Evolutionary conservation across 2,888 invertebrate genomes (phyloP).

Genomic region (Protophormia terraenovae): DNA sequence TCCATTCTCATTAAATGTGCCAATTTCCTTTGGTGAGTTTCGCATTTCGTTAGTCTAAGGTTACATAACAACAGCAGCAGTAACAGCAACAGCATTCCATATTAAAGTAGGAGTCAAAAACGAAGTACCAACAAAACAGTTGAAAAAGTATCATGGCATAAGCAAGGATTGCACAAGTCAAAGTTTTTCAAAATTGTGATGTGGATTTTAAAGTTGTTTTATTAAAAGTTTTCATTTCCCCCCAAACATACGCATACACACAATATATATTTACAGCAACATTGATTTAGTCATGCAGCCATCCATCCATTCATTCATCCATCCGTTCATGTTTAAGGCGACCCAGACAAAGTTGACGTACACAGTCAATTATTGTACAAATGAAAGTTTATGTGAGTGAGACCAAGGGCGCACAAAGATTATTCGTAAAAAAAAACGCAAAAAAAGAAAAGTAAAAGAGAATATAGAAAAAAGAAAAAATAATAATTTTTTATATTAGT

Average conservation of each 20-base stretch:
- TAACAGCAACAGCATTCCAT: not conserved
- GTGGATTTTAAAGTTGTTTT: slow-evolving; percentile 67
- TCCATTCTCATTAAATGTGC: slow-evolving; percentile 81
- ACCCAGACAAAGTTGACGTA: slow-evolving; percentile 63
- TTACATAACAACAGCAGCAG: slow-evolving; percentile 27
- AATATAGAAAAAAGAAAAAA: slow-evolving; percentile 15
- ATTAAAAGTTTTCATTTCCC: slow-evolving; percentile 78
- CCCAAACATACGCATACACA: slow-evolving; percentile 46
- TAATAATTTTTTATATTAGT: slow-evolving; percentile 42
- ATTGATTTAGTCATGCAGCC: slow-evolving; percentile 48
- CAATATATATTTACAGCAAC: slow-evolving; percentile 21
- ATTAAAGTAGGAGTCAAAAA: not conserved
- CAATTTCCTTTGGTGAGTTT: slow-evolving; percentile 81
- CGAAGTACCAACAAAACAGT: not conserved
- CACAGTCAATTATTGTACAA: slow-evolving; percentile 66
- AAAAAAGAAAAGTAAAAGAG: slow-evolving; percentile 4
- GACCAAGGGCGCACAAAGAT: slow-evolving; percentile 63
- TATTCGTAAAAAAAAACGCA: slow-evolving; percentile 25
- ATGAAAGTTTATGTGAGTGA: slow-evolving; percentile 52
- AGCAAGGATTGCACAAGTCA: slow-evolving; percentile 57
- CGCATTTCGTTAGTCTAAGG: slow-evolving; percentile 83
- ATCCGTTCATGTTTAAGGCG: slow-evolving; percentile 55
- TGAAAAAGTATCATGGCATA: slow-evolving; percentile 40
- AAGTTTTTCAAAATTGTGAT: slow-evolving; percentile 61
- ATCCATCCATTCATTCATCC: slow-evolving; percentile 23